A percentile compares a stretch with the other conserved stretches of the same genome.
These are phyloP conservation scores for Misgurnus mizolepis DNA, from an alignment of 2,113 vertebrate species.

Conservation along the genomic window DNA sequence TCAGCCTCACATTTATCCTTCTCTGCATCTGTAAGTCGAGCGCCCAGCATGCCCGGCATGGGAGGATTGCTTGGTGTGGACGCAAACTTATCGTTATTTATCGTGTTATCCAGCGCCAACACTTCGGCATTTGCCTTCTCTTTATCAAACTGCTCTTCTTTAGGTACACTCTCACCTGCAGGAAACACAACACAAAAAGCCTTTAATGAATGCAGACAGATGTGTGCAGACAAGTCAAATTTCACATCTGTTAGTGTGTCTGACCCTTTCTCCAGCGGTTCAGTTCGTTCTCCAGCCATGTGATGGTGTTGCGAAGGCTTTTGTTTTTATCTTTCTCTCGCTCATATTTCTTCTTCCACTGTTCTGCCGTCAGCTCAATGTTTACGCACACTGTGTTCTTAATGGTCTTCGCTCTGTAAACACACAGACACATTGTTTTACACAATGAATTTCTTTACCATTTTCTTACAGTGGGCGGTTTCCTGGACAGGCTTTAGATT, in stretches of 20 bases:
- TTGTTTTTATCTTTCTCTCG: slow-evolving; percentile 94
- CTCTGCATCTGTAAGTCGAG: slow-evolving; percentile 89
- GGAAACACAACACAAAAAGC: not conserved
- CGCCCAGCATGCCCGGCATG: slow-evolving; percentile 82
- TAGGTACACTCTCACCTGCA: slow-evolving; percentile 89
- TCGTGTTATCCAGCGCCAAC: slow-evolving; percentile 85
- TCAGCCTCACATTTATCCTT: slow-evolving; percentile 93
- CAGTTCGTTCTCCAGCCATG: slow-evolving; percentile 97
- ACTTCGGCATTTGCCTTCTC: slow-evolving; percentile 93
- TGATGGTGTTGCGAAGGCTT: slow-evolving; percentile 88
- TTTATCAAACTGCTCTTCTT: slow-evolving; percentile 95
- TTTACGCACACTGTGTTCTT: slow-evolving; percentile 97
- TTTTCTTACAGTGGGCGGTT: too few relatives aligned
- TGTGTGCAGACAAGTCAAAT: not conserved
- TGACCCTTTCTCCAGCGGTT: slow-evolving; percentile 94
- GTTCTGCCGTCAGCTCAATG: slow-evolving; percentile 94
- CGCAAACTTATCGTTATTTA: slow-evolving; percentile 85
- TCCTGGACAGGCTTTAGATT: too few relatives aligned
- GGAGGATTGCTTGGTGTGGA: slow-evolving; percentile 83
- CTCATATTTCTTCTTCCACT: slow-evolving; percentile 99
- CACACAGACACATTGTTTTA: slow-evolving; percentile 7
- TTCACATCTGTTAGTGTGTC: slow-evolving; percentile 36
- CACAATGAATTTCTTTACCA: too few relatives aligned
- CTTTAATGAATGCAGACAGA: slow-evolving; percentile 3
- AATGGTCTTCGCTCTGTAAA: slow-evolving; percentile 93